A percentile compares a stretch with the other conserved stretches of the same genome.
Conservation (phyloP, 2,113 vertebrate genomes). For the Pluvianellus socialis region DNA sequence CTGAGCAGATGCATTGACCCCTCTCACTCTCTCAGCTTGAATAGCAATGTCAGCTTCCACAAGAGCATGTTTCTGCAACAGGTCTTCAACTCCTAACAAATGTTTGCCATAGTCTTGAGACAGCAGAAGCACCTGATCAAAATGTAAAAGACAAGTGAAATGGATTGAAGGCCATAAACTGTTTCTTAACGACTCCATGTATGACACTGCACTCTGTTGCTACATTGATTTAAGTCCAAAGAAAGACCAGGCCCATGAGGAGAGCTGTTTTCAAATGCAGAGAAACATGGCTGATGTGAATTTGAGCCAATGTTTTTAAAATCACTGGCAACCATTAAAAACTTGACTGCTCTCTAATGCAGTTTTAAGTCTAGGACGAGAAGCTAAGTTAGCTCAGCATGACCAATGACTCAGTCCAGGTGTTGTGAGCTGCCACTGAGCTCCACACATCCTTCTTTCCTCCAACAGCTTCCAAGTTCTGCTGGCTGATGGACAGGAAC, state of each 20-base stretch:
- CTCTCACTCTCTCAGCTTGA: conserved; percentile 91
- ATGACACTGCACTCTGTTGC: not conserved
- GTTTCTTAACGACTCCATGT: not conserved
- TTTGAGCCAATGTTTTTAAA: not conserved
- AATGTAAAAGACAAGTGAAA: not conserved
- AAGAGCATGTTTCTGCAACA: conserved; percentile 92
- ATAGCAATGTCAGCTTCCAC: conserved; percentile 94
- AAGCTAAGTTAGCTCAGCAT: not conserved
- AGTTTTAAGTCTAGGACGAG: not conserved
- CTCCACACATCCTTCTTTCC: not conserved
- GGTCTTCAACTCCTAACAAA: conserved; percentile 91
- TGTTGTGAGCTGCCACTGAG: not conserved
- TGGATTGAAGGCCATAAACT: not conserved
- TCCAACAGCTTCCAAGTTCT: not conserved
- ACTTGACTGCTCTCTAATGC: not conserved
- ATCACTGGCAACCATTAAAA: not conserved
- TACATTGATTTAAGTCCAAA: not conserved
- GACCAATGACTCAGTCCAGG: not conserved
- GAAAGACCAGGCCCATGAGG: not conserved
- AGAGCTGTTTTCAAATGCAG: not conserved
- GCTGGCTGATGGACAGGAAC: not conserved
- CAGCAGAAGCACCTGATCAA: conserved; percentile 86
- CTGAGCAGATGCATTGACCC: conserved; percentile 87
- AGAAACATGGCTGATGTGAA: not conserved
- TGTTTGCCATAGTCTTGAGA: conserved; percentile 98